Conservation (phyloP, 2,888 invertebrate species). For the Oscheius sp. region DNA sequence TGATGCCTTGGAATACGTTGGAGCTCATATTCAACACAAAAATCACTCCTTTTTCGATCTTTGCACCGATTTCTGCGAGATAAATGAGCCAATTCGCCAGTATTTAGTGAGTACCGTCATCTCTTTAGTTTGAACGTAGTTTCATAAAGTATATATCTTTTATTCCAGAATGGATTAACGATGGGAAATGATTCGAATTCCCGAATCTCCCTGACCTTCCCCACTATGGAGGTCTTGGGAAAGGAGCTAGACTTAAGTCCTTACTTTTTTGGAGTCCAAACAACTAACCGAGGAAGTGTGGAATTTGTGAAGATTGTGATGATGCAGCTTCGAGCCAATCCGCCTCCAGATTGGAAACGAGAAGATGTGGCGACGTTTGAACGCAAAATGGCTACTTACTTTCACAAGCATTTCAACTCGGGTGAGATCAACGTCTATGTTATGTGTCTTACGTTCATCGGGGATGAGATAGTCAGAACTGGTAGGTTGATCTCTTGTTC, state of each 20-base stretch:
- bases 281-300: slow-evolving; percentile 35
- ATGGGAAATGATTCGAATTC: slow-evolving; percentile 31
- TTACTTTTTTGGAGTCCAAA: slow-evolving; percentile 62
- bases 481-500: slow-evolving; percentile 32
- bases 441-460: slow-evolving; percentile 59
- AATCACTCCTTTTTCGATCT: slow-evolving; percentile 55
- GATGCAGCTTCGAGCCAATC: slow-evolving; percentile 61
- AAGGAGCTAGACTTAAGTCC: slow-evolving; percentile 63
- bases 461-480: slow-evolving; percentile 64
- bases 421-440: slow-evolving; percentile 47
- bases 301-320: slow-evolving; percentile 55
- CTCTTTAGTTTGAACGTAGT: background rate
- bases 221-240: slow-evolving; percentile 62
- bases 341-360: slow-evolving; percentile 51
- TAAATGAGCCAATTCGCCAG: slow-evolving; percentile 64
- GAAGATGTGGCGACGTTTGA: slow-evolving; percentile 59
- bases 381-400: slow-evolving; percentile 51
- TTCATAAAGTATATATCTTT: background rate
- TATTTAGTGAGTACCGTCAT: slow-evolving; percentile 56
- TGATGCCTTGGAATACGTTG: slow-evolving; percentile 54
- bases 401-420: slow-evolving; percentile 60
- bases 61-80: slow-evolving; percentile 63
- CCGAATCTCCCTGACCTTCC: slow-evolving; percentile 56
- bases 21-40: slow-evolving; percentile 45
- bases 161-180: slow-evolving; percentile 57